Evolutionary conservation across 1,140 invertebrate genomes (phyloP).

Genomic region (Lordiphosa clarofinis): DNA sequence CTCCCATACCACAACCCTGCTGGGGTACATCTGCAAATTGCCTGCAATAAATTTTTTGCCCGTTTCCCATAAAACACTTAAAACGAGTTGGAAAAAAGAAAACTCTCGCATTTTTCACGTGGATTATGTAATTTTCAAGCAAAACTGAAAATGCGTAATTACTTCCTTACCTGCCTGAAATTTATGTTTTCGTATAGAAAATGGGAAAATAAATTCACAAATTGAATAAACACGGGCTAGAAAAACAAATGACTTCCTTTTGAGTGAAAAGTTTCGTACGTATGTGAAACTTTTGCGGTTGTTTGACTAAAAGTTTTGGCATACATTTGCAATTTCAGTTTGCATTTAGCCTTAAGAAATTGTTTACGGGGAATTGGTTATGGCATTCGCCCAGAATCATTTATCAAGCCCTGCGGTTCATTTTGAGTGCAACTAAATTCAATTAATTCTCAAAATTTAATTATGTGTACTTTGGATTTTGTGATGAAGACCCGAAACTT

Average conservation of each 20-base stretch:
- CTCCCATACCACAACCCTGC: slow-evolving; percentile 6
- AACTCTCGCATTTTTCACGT: slow-evolving; percentile 36
- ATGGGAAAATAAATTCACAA: slow-evolving; percentile 41
- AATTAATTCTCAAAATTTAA: slow-evolving; percentile 8
- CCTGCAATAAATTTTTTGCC: slow-evolving; percentile 70
- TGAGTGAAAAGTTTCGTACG: slow-evolving; percentile 14
- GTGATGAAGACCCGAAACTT: background rate
- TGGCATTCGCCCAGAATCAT: slow-evolving; percentile 55
- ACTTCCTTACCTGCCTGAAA: slow-evolving; percentile 45
- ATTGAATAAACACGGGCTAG: slow-evolving; percentile 48
- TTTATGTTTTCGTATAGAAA: slow-evolving; percentile 42
- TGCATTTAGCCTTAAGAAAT: slow-evolving; percentile 9
- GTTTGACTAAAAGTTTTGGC: slow-evolving; percentile 50
- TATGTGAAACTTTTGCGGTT: slow-evolving; percentile 15
- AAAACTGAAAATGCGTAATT: slow-evolving; percentile 65
- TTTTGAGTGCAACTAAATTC: slow-evolving; percentile 17
- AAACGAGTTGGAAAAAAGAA: slow-evolving; percentile 57
- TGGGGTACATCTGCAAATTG: slow-evolving; percentile 67
- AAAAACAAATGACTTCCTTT: slow-evolving; percentile 69
- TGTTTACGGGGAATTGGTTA: slow-evolving; percentile 50
- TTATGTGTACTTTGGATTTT: slow-evolving; percentile 1
- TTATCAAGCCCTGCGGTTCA: slow-evolving; percentile 13
- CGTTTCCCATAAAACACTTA: slow-evolving; percentile 74
- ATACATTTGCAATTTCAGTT: slow-evolving; percentile 42
- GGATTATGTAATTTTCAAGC: slow-evolving; percentile 48